A percentile compares a stretch with the other conserved stretches of the same genome.
Conservation (phyloP, 2,797 vertebrate genomes). For the Galago senegalensis region DNA sequence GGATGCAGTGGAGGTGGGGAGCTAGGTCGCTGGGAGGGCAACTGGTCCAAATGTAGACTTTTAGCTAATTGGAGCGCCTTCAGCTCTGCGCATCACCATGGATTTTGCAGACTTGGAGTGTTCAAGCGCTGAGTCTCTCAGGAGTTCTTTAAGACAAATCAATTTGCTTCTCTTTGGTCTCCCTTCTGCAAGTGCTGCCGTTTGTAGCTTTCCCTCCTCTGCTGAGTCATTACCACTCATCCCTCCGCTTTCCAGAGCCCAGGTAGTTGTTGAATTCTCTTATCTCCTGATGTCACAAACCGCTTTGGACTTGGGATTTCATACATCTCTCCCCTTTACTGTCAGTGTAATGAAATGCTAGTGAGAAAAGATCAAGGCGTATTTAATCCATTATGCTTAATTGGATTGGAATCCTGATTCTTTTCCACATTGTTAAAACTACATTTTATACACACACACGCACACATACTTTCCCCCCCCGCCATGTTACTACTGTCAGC, state of each 20-base stretch:
- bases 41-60: neutral
- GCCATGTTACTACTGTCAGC: neutral
- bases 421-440: neutral
- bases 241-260: conserved; percentile 2
- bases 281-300: neutral
- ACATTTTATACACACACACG: too few species aligned
- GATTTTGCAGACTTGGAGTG: neutral
- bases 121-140: neutral
- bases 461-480: neutral
- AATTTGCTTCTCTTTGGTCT: neutral
- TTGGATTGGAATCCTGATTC: neutral
- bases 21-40: neutral
- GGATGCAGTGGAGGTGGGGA: accelerated
- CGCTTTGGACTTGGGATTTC: neutral
- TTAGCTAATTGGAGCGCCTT: accelerated
- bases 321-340: neutral
- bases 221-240: neutral
- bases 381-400: neutral
- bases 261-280: conserved; percentile 10
- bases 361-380: neutral
- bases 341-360: neutral
- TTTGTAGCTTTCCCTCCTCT: neutral
- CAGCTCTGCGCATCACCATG: accelerated
- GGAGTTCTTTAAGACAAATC: neutral
- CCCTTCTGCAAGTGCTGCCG: neutral